phyloP scores from a whole-genome alignment of 2,888 invertebrate genomes.

The Gortyna flavago region DNA sequence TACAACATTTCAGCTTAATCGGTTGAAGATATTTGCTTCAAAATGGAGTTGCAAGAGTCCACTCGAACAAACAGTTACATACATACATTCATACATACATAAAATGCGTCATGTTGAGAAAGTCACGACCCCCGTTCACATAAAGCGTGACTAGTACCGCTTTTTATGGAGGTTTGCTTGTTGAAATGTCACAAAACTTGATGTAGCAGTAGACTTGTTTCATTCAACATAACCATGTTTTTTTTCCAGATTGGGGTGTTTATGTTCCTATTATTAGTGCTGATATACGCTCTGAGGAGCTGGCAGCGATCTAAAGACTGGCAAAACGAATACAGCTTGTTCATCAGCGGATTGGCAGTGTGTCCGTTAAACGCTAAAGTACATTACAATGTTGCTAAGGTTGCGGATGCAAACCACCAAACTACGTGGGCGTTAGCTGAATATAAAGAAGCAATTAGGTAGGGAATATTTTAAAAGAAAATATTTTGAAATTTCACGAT shows the following conservation, averaged over 20 bases:
- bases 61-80: no score
- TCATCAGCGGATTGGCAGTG: conserved; percentile 94
- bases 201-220: background rate
- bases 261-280: conserved; percentile 70
- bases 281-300: conserved; percentile 82
- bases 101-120: background rate
- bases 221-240: background rate
- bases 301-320: conserved; percentile 94
- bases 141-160: background rate
- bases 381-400: conserved; percentile 97
- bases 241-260: conserved; percentile 68
- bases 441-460: conserved; percentile 94
- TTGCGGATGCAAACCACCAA: conserved; percentile 93
- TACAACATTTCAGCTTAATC: no score
- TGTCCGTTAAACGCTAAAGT: conserved; percentile 99
- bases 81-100: no score
- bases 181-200: background rate
- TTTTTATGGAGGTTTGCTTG: background rate
- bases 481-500: no score
- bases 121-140: background rate
- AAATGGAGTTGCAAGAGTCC: no score
- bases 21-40: no score
- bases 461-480: conserved; percentile 40
- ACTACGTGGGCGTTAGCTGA: conserved; percentile 92
- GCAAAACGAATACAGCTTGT: conserved; percentile 94